Conservation (phyloP, 2,113 vertebrate genomes). For the Lophius piscatorius region DNA sequence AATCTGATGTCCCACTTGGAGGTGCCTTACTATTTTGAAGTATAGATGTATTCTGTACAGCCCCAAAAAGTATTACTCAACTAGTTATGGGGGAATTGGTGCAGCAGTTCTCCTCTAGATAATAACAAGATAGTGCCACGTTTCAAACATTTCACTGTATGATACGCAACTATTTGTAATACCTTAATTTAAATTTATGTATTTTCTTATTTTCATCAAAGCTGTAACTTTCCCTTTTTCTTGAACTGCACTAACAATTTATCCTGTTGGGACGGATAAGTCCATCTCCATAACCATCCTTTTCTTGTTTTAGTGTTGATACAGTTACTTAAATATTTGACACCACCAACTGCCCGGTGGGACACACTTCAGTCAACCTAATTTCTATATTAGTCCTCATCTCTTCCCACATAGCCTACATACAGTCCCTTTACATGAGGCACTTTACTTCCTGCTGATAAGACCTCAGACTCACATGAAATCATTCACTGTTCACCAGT, state of each 20-base stretch:
- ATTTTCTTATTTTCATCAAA: no score
- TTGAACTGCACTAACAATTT: no score
- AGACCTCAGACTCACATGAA: conserved; percentile 30
- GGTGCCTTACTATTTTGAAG: no score
- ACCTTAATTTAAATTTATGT: no score
- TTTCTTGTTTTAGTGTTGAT: conserved; percentile 44
- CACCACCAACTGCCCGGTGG: conserved; percentile 58
- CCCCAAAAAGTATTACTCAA: neutral
- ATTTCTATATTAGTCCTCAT: conserved; percentile 76
- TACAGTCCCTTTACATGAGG: conserved; percentile 48
- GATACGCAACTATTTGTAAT: no score
- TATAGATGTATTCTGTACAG: neutral
- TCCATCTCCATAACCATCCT: no score
- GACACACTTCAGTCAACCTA: conserved; percentile 71
- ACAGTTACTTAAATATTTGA: conserved; percentile 60
- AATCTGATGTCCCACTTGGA: conserved; percentile 1
- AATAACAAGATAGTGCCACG: conserved; percentile 9
- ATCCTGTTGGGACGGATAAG: no score
- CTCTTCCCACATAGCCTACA: conserved; percentile 61
- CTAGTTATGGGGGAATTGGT: conserved; percentile 8
- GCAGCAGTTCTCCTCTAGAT: conserved; percentile 23
- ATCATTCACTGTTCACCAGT: conserved; percentile 1
- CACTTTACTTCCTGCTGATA: conserved; percentile 18
- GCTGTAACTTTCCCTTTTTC: no score
- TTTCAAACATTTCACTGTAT: no score